phyloP scores from a whole-genome alignment of 2,113 vertebrate species.

The Peromyscus californicus region DNA sequence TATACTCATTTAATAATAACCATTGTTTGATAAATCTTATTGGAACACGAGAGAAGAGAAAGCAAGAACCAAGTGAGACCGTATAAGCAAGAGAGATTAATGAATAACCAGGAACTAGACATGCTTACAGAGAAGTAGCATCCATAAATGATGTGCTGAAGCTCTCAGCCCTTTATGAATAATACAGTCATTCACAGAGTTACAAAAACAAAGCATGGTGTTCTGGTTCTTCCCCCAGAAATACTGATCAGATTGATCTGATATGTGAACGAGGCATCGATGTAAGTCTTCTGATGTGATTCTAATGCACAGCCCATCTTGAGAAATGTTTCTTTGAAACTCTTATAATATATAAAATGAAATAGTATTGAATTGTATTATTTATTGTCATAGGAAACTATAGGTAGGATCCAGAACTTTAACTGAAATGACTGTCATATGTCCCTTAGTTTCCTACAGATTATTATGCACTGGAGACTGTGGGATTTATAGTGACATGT shows the following conservation, averaged over 20 bases:
- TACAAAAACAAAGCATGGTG: neutral
- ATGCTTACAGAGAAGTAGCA: neutral
- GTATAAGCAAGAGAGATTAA: neutral
- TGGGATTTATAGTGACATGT: neutral
- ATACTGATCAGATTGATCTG: neutral
- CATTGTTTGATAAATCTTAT: neutral
- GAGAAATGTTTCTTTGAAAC: neutral
- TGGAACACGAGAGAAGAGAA: neutral
- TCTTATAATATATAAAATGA: neutral
- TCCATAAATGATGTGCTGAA: neutral
- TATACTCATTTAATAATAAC: constrained; percentile 27
- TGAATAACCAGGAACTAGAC: neutral
- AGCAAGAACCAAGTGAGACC: neutral
- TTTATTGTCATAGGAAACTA: neutral
- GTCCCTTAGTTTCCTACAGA: neutral
- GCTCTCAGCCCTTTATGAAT: neutral
- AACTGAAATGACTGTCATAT: neutral
- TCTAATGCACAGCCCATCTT: neutral
- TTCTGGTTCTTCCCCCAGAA: neutral
- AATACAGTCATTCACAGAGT: neutral
- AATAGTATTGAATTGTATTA: neutral
- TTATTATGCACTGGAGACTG: neutral
- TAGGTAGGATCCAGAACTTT: neutral
- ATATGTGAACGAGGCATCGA: neutral
- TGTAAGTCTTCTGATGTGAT: neutral